Conservation (phyloP, 2,797 vertebrate species). For the Gobionotothen gibberifrons region DNA sequence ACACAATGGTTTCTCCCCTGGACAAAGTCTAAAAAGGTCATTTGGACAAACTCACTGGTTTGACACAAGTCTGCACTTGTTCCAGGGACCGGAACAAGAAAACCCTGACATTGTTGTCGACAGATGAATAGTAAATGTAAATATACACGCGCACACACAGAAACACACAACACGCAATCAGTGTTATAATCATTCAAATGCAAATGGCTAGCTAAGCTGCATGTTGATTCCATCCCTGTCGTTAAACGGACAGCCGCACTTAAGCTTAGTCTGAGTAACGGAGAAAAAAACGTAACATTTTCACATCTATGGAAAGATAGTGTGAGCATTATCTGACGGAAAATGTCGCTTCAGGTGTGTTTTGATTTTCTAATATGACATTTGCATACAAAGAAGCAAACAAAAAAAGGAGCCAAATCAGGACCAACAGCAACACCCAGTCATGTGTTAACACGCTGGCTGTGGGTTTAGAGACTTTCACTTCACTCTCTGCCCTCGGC, state of each 20-base stretch:
- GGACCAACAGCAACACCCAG: conserved; percentile 44
- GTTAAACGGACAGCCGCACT: conserved; percentile 41
- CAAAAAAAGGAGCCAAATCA: conserved; percentile 29
- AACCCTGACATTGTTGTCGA: conserved; percentile 49
- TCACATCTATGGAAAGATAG: conserved; percentile 50
- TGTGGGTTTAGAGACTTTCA: conserved; percentile 38
- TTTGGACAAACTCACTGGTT: conserved; percentile 41
- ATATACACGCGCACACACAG: conserved; percentile 20
- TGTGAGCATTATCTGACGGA: conserved; percentile 24
- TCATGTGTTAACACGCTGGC: conserved; percentile 40
- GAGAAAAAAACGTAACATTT: conserved; percentile 35
- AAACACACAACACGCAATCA: conserved; percentile 59
- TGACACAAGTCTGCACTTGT: conserved; percentile 40
- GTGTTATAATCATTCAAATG: conserved; percentile 66
- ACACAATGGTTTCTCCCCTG: conserved; percentile 46
- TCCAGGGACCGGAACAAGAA: conserved; percentile 45
- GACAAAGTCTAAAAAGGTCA: conserved; percentile 46
- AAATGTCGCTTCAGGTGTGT: conserved; percentile 31
- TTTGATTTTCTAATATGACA: conserved; percentile 22
- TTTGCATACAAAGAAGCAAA: conserved; percentile 32
- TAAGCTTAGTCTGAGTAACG: conserved; percentile 24
- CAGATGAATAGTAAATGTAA: conserved; percentile 49
- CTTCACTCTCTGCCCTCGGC: conserved; percentile 43
- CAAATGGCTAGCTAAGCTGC: conserved; percentile 46
- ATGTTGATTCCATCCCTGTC: conserved; percentile 48